Conservation (phyloP, 1,140 invertebrate genomes). For the Drosophila ananassae region DNA sequence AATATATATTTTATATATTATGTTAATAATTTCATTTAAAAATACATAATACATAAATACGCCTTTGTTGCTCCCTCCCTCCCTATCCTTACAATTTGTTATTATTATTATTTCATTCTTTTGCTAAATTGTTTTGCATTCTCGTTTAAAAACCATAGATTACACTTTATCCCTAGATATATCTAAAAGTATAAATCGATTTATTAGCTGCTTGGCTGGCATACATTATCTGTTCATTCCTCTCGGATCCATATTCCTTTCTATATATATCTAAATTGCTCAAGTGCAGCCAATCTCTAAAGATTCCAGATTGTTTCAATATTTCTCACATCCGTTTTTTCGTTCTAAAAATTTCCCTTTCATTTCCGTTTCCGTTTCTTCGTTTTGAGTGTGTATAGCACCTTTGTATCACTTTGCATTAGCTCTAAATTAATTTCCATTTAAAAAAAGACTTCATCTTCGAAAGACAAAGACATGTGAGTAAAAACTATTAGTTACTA, state of each 20-base stretch:
- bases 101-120: constrained; percentile 23
- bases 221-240: constrained; percentile 40
- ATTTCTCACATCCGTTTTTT: constrained; percentile 29
- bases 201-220: constrained; percentile 63
- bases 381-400: constrained; percentile 76
- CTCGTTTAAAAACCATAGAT: constrained; percentile 69
- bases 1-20: constrained; percentile 45
- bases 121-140: constrained; percentile 42
- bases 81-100: constrained; percentile 43
- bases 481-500: constrained; percentile 63
- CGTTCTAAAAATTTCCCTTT: constrained; percentile 37
- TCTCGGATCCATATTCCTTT: background rate
- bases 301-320: constrained; percentile 48
- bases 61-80: constrained; percentile 52
- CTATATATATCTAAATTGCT: constrained; percentile 39
- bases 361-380: constrained; percentile 37
- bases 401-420: constrained; percentile 83
- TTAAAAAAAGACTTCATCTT: constrained; percentile 70
- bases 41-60: constrained; percentile 78
- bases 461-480: constrained; percentile 68
- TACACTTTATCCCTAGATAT: constrained; percentile 68
- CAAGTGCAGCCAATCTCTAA: constrained; percentile 51
- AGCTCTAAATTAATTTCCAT: constrained; percentile 65
- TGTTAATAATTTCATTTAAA: constrained; percentile 76
- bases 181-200: constrained; percentile 30